Percentiles rank a stretch among this genome's conserved stretches.
Evolutionary conservation across 2,888 invertebrate species (phyloP).

Genomic region (Zygogramma bicolorata): DNA sequence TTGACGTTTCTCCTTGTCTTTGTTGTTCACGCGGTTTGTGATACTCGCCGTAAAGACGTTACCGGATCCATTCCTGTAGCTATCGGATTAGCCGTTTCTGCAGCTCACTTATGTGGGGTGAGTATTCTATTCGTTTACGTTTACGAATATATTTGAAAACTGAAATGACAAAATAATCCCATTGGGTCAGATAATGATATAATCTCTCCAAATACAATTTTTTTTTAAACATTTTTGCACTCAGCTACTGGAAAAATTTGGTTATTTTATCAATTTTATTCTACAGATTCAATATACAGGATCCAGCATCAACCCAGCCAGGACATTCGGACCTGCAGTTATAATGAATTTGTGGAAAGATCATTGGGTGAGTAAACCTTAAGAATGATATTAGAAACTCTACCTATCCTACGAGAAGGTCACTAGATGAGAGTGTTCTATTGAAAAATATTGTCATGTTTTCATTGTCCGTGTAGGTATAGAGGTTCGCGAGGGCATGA

Average conservation of each 20-base stretch:
- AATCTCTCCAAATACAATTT: no score
- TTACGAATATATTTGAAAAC: no score
- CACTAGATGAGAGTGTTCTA: no score
- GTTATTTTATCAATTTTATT: background rate
- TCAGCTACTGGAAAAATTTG: background rate
- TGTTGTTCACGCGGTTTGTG: conserved; percentile 75
- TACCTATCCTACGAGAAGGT: no score
- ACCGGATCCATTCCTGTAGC: conserved; percentile 75
- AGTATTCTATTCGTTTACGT: no score
- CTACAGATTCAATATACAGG: conserved; percentile 76
- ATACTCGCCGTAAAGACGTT: conserved; percentile 72
- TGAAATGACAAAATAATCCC: no score
- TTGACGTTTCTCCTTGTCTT: conserved; percentile 80
- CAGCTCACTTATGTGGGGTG: conserved; percentile 78
- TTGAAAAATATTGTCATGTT: no score
- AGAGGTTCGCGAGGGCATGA: no score
- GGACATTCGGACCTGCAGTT: conserved; percentile 78
- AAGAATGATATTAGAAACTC: no score
- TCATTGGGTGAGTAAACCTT: conserved; percentile 72
- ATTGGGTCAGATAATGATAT: no score
- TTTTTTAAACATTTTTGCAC: no score
- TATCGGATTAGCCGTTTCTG: conserved; percentile 75
- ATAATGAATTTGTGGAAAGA: conserved; percentile 73
- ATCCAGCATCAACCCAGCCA: conserved; percentile 79
- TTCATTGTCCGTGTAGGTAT: no score